Evolutionary conservation across 1,140 invertebrate genomes (phyloP), one percentile per base, ranked within the genome.

Genomic region (Polypedilum vanderplanki): DNA sequence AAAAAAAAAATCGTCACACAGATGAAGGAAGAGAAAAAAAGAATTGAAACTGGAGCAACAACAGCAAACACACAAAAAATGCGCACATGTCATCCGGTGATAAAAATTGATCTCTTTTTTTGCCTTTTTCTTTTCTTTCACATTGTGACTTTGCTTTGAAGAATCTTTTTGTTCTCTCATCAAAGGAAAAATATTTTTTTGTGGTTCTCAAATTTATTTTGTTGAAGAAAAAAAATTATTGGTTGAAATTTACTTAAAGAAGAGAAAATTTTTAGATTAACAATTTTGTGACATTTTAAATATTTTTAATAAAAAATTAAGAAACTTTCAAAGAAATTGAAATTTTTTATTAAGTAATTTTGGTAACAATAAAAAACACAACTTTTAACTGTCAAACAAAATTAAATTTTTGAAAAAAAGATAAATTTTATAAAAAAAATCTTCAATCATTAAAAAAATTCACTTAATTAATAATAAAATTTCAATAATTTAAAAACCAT

Each of bases 41-140:
- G 18, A 70, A 70, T n/a, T 70, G 65, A 70, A 70, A 70, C 17
- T 70, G 17, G 17, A 18, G 17, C 65, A 70, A 18, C 17, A 57
- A 57, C 10, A 57, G 2, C 1, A 57, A 70, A 70, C 65, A 18
- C 17, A 18, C 65, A 22, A 20, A 18, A 22, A 22, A 22, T 22
- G 20, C 18, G 20, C 65, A 70, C 65, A 70, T 70, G 65, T 20
- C 65, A 70, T 70, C 65, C 65, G 65, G 65, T 22, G 65, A 70
- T 70, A 70, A 70, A 70, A 70, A 70, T 70, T 70, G 65, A 70
- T 70, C 65, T 70, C 64, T 70, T 18, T 70, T 10, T 70, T 20
- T 0, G 2, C 65, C 20, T 70, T 70, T 70, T 12, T 57, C 15
- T n/a, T 57, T 15, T 57, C 12, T 46, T 46, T 46, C 24, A n/a